phyloP scores from a whole-genome alignment of 2,797 vertebrate genomes.

The Pterois miles region DNA sequence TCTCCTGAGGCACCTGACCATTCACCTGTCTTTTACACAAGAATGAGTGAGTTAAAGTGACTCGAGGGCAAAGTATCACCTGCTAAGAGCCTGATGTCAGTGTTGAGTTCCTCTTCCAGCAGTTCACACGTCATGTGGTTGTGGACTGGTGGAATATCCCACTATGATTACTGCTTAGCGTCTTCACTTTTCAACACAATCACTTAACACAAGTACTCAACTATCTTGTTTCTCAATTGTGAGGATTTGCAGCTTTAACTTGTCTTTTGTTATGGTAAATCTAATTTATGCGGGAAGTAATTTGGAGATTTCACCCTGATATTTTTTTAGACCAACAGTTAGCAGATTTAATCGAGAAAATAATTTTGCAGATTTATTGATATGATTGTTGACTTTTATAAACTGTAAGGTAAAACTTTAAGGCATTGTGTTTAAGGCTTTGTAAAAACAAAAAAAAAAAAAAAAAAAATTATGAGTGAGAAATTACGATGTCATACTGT shows the following conservation, averaged over 20 bases:
- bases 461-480: neutral
- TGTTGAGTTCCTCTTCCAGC: neutral
- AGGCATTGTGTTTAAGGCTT: neutral
- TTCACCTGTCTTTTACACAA: constrained; percentile 20
- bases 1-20: constrained; percentile 20
- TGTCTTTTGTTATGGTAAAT: neutral
- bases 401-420: neutral
- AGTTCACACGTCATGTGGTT: neutral
- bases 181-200: neutral
- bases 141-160: neutral
- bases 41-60: neutral
- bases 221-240: neutral
- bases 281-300: neutral
- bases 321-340: neutral
- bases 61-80: constrained; percentile 3
- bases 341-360: neutral
- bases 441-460: neutral
- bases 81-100: neutral
- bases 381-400: neutral
- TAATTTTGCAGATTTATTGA: neutral
- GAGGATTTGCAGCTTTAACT: neutral
- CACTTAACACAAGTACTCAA: neutral
- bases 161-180: neutral
- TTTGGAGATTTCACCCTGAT: neutral
- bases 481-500: neutral